phyloP scores from a whole-genome alignment of 2,888 invertebrate species.

The Macaria notata region DNA sequence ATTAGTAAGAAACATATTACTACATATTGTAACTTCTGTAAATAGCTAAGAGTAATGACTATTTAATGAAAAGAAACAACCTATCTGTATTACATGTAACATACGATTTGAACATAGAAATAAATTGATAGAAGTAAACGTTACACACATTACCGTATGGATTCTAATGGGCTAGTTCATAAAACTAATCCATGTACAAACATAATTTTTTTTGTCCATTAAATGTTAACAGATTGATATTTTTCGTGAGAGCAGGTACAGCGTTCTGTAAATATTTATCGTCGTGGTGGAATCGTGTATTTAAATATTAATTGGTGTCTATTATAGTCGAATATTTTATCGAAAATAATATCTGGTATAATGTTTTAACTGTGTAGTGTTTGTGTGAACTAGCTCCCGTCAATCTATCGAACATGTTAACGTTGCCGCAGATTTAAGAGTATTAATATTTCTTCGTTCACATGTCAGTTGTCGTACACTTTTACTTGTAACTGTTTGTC shows the following conservation, averaged over 20 bases:
- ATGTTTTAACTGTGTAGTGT: not conserved
- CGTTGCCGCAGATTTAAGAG: not conserved
- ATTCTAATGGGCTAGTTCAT: slow-evolving; percentile 13
- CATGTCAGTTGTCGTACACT: too few species aligned
- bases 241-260: slow-evolving; percentile 1
- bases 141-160: not conserved
- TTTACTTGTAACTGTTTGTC: too few species aligned
- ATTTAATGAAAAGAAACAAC: slow-evolving; percentile 15
- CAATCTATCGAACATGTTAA: not conserved
- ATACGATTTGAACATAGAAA: not conserved
- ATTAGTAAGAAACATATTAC: slow-evolving; percentile 31
- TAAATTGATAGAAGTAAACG: slow-evolving; percentile 5
- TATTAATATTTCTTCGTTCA: not conserved
- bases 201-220: slow-evolving; percentile 1
- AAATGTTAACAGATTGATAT: not conserved
- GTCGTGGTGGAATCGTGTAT: not conserved
- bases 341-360: not conserved
- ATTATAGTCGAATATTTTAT: not conserved
- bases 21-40: slow-evolving; percentile 38
- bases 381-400: slow-evolving; percentile 13
- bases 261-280: slow-evolving; percentile 4
- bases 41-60: slow-evolving; percentile 32
- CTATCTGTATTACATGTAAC: slow-evolving; percentile 12
- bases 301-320: slow-evolving; percentile 9
- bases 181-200: not conserved